phyloP scores from a whole-genome alignment of 2,888 invertebrate species.

The Scotopteryx bipunctaria region DNA sequence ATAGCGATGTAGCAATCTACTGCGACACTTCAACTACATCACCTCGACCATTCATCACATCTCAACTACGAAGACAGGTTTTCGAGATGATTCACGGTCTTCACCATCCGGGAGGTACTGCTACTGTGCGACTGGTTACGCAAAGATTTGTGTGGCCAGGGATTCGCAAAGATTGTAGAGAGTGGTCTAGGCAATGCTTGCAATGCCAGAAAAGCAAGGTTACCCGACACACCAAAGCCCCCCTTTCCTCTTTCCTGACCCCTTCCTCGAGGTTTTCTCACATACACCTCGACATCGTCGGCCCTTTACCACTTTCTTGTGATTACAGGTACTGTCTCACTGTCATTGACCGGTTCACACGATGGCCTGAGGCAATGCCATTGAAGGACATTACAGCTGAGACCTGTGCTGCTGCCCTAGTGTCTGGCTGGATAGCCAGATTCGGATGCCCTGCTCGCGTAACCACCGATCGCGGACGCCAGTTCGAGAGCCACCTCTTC shows the following conservation, averaged over 20 bases:
- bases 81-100: neutral
- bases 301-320: neutral
- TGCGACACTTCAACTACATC: neutral
- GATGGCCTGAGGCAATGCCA: neutral
- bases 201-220: neutral
- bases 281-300: neutral
- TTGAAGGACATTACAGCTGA: neutral
- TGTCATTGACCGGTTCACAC: too few species aligned
- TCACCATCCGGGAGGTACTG: neutral
- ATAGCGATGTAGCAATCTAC: neutral
- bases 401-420: neutral
- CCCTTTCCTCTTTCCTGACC: neutral
- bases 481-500: too few species aligned
- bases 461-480: neutral
- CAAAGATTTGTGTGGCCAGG: neutral
- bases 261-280: neutral
- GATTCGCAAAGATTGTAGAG: too few species aligned
- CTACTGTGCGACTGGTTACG: neutral
- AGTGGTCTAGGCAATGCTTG: neutral
- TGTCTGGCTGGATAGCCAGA: conserved; percentile 2
- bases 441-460: neutral
- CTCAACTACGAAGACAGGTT: neutral
- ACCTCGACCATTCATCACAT: neutral
- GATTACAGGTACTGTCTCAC: conserved; percentile 1
- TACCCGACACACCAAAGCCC: neutral